Evolutionary conservation across 2,113 vertebrate genomes (phyloP).

Genomic region (Progne subis): DNA sequence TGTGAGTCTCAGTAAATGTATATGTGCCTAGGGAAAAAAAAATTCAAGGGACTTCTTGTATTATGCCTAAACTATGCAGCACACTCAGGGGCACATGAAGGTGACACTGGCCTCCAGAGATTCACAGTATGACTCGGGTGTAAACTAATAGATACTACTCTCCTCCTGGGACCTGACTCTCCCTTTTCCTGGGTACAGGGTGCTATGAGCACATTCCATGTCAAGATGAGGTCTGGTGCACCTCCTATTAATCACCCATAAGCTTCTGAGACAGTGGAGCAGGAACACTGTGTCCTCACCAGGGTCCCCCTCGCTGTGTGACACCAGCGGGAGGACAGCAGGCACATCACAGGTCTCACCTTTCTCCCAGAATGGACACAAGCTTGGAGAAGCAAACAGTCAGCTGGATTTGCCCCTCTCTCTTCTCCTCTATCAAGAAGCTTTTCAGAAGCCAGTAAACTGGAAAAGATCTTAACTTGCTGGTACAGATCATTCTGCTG

Average conservation of each 20-base stretch:
- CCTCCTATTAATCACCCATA: neutral
- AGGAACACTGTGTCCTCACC: neutral
- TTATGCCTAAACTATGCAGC: neutral
- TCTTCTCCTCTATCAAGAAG: neutral
- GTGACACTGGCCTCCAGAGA: neutral
- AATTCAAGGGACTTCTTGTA: neutral
- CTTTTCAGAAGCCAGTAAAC: neutral
- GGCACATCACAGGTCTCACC: neutral
- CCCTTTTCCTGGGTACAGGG: neutral
- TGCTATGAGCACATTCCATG: neutral
- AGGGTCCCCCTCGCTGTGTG: fast-evolving
- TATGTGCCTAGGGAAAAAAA: neutral
- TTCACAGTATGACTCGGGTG: neutral
- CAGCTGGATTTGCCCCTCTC: neutral
- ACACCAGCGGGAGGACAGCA: neutral
- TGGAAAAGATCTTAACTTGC: neutral
- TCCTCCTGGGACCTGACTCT: neutral
- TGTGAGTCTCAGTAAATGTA: neutral
- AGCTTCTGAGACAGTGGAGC: neutral
- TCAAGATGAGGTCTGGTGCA: neutral
- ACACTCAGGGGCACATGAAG: neutral
- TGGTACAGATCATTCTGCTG: neutral
- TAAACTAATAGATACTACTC: neutral
- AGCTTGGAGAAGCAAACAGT: neutral
- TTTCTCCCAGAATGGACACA: neutral